These are phyloP conservation scores for Noturus placidus DNA, from an alignment of 2,113 vertebrate species.

Conservation along the genomic window DNA sequence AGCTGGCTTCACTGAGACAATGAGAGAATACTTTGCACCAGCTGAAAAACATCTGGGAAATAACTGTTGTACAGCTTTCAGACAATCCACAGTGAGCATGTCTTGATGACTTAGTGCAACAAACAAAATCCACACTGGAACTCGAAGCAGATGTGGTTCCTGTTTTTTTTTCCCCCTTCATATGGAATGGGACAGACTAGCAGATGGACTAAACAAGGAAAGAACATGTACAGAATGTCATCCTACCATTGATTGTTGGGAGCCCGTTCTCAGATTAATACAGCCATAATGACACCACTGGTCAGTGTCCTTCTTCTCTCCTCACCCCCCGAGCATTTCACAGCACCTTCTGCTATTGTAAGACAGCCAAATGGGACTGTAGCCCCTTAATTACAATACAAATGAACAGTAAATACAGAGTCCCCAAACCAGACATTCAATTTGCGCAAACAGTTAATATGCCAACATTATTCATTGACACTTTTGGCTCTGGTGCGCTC, in stretches of 20 bases:
- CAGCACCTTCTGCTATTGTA: not conserved
- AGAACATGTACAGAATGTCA: no score
- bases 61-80: not conserved
- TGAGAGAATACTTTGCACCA: not conserved
- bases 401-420: not conserved
- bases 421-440: not conserved
- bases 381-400: not conserved
- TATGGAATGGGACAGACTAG: not conserved
- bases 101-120: not conserved
- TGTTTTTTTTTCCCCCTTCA: not conserved
- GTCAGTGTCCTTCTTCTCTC: not conserved
- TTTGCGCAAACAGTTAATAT: not conserved
- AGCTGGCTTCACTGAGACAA: not conserved
- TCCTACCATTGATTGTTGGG: not conserved
- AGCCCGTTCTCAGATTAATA: not conserved
- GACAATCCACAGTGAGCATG: not conserved
- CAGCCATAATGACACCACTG: not conserved
- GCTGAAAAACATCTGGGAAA: not conserved
- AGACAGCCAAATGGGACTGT: not conserved
- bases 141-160: constrained; percentile 5
- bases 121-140: not conserved
- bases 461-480: not conserved
- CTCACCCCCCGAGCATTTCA: not conserved
- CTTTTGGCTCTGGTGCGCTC: not conserved
- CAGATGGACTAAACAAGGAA: not conserved